Base-by-base conservation (phyloP, 1,140 invertebrate genomes). In the Paraescarpia echinospica region DNA sequence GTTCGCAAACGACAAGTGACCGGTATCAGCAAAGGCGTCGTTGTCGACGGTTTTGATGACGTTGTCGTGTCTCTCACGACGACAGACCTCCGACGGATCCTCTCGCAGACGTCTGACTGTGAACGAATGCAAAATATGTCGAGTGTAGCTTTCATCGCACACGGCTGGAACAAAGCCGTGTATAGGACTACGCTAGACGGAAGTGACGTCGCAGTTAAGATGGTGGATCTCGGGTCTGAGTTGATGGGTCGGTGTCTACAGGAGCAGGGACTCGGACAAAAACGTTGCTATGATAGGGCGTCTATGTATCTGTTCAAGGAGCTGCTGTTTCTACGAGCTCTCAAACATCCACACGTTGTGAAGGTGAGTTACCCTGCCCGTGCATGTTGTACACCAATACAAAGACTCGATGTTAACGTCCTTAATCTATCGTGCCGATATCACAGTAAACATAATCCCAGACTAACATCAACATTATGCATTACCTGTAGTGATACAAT, bases 131-230 rank as follows among this genome's bases (percentile, higher is more conserved):
- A 94, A n/a, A 94, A 93, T 51, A 94, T 95, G 34, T 93, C 93
- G 0, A 93, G 95, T 34, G 93, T 91, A 92, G 93, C 93, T 1
- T 95, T 95, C 92, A 93, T 96, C 22, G 95, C 95, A 6, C 94
- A 95, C 34, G 96, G 96, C 0, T 97, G 96, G 96, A 97, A 96
- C 34, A 97, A 97, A 94, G 95, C 96, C 22, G 96, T 96, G 12
- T 96, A 96, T 94, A 95, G 94, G 31, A 96, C 94, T 0, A 92
- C 91, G 77, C 95, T 95, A 89, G 90, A 94, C 14, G 95, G 95
- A 9, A 92, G 77, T 33, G 33, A 93, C 77, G 90, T 96, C 1
- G 96, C 96, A 1, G 93, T 97, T 18, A 97, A 97, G 93, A 96
- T 95, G 0, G 96, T 96, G 27, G 96, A 96, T 93, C 92, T 95